Base-by-base conservation (phyloP, 2,888 invertebrate genomes). In the Drosophila anomalata region DNA sequence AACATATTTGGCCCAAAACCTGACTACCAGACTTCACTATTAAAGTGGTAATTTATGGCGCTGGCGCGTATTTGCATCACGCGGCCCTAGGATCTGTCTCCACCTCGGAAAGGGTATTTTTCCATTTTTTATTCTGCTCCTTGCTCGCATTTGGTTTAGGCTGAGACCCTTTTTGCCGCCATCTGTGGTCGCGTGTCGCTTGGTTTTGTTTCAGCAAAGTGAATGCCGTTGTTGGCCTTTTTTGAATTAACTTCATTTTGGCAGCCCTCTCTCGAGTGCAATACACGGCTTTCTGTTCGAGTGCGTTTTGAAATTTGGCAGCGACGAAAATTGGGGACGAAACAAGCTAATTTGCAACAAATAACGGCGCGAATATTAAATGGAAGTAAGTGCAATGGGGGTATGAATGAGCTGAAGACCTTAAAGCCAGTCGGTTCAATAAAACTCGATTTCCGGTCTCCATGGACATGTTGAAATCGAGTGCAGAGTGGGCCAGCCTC, bases 381-480 rank as follows among this genome's bases (percentile, higher is more conserved):
- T 42, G 9, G 20, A 42, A 17, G 11, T 20, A 20, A n/a, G n/a
- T 29, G 29, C 29, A 29, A 3, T 9, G 9, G 29, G 6, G 14
- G 14, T n/a, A 36, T n/a, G 2, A 36, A 14, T 14, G 14, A n/a
- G 36, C 36, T 36, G 11, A 33, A 33, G 22, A 33, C 12, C 33
- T 24, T 24, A 52, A 56, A 55, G 42, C 56, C 42, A 55, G 44
- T 68, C 54, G 61, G 59, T 74, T 75, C 60, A 68, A 61, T 58
- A 63, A 73, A 51, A 55, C 26, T 73, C 44, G 8, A 22, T 33
- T 17, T 59, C 53, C 77, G 76, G 73, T 89, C 89, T 89, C 89
- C 86, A 89, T 76, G 89, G 89, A 89, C 73, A 90, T 81, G 79
- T 76, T 87, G 78, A 73, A 78, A 84, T 78, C 78, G 85, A 65